Evolutionary conservation across 2,888 invertebrate genomes (phyloP).

Genomic region (Malthinus seriepunctatus): DNA sequence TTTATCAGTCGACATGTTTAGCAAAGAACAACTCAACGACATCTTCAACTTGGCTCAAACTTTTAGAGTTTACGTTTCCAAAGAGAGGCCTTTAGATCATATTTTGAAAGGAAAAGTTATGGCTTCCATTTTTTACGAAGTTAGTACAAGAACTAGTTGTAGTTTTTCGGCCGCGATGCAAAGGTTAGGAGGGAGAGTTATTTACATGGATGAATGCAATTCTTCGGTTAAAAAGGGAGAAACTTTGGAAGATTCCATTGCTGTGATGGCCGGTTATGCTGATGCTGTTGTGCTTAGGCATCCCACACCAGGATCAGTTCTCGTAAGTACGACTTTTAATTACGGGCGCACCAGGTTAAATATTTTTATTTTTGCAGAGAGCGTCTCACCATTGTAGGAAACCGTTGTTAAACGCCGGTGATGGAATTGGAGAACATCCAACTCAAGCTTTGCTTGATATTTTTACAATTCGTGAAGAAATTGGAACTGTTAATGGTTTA

Average conservation of each 20-base stretch:
- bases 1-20: conserved; percentile 83
- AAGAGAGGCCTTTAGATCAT: conserved; percentile 83
- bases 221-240: conserved; percentile 98
- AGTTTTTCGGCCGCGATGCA: conserved; percentile 98
- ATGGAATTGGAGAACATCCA: conserved; percentile 96
- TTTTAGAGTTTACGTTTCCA: conserved; percentile 79
- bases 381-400: conserved; percentile 83
- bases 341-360: too few relatives aligned
- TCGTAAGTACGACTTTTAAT: conserved; percentile 74
- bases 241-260: conserved; percentile 85
- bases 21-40: conserved; percentile 86
- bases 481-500: conserved; percentile 96
- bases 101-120: conserved; percentile 90
- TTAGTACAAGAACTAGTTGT: conserved; percentile 93
- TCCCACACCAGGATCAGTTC: conserved; percentile 88
- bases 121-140: conserved; percentile 97
- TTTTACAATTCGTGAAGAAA: conserved; percentile 98
- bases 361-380: conserved; percentile 59
- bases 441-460: conserved; percentile 97
- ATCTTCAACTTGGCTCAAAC: conserved; percentile 93
- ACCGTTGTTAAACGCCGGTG: conserved; percentile 97
- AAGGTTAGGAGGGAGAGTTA: conserved; percentile 90
- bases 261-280: conserved; percentile 88
- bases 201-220: conserved; percentile 85
- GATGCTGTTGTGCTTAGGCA: conserved; percentile 95